Percentiles rank a stretch among this genome's conserved stretches.
These are phyloP conservation scores for Nebria brevicollis DNA, from an alignment of 2,888 invertebrate genomes.

Conservation along the genomic window DNA sequence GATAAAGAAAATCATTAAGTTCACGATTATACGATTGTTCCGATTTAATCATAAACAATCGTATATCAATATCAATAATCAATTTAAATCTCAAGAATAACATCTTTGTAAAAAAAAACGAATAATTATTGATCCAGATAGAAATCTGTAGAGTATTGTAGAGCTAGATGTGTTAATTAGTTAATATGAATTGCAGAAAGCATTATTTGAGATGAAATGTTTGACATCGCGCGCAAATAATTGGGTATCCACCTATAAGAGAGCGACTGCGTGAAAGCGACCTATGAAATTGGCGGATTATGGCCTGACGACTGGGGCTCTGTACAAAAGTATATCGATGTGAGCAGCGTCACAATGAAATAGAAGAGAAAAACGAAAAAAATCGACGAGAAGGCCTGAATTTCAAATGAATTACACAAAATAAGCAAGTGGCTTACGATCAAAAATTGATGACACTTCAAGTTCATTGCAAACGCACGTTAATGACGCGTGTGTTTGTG, in stretches of 20 bases:
- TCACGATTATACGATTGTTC: background rate
- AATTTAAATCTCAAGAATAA: background rate
- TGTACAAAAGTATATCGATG: conserved; percentile 40
- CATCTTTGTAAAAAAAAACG: background rate
- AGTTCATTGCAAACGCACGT: conserved; percentile 29
- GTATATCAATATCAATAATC: background rate
- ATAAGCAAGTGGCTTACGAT: background rate
- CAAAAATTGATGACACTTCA: conserved; percentile 7
- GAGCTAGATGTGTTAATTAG: background rate
- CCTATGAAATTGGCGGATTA: conserved; percentile 53
- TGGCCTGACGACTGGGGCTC: conserved; percentile 54
- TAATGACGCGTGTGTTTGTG: conserved; percentile 15
- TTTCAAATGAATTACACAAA: background rate
- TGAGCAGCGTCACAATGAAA: conserved; percentile 14
- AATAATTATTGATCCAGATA: background rate
- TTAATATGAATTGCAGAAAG: conserved; percentile 4
- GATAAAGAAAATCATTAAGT: background rate
- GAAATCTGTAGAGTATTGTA: background rate
- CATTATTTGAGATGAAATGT: conserved; percentile 9
- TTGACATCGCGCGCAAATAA: conserved; percentile 33
- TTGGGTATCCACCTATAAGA: conserved; percentile 36
- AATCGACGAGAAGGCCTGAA: background rate
- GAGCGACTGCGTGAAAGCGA: conserved; percentile 42
- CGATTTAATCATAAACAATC: background rate
- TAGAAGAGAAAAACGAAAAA: background rate